Evolutionary conservation across 2,888 invertebrate species (phyloP).

Genomic region (Oscheius sp.): DNA sequence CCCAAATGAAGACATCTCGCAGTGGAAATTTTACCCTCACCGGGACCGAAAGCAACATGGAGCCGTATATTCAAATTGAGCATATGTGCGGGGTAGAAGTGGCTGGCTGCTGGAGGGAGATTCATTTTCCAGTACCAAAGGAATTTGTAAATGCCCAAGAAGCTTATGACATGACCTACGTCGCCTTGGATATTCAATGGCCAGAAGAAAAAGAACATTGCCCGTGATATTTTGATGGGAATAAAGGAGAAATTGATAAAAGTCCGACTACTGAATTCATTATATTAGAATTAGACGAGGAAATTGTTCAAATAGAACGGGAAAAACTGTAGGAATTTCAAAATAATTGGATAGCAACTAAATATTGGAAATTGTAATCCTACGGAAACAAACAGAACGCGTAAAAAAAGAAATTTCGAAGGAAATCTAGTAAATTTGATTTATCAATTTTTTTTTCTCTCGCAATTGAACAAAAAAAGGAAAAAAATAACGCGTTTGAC

Average conservation of each 20-base stretch:
- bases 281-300: too few species aligned
- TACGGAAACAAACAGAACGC: too few species aligned
- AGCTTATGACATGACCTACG: constrained; percentile 7
- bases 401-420: too few species aligned
- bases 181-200: background rate
- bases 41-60: background rate
- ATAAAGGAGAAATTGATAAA: background rate
- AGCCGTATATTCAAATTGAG: background rate
- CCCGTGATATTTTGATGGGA: background rate
- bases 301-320: too few species aligned
- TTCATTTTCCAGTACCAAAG: background rate
- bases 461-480: too few species aligned
- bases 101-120: background rate
- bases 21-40: background rate
- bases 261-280: too few species aligned
- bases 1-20: background rate
- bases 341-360: too few species aligned
- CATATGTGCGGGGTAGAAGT: constrained; percentile 3
- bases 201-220: background rate
- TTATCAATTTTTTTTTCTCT: too few species aligned
- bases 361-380: too few species aligned
- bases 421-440: too few species aligned
- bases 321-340: too few species aligned
- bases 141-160: background rate
- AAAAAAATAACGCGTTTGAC: too few species aligned